Conservation (phyloP, 2,888 invertebrate genomes). For the Lasiommata megera region DNA sequence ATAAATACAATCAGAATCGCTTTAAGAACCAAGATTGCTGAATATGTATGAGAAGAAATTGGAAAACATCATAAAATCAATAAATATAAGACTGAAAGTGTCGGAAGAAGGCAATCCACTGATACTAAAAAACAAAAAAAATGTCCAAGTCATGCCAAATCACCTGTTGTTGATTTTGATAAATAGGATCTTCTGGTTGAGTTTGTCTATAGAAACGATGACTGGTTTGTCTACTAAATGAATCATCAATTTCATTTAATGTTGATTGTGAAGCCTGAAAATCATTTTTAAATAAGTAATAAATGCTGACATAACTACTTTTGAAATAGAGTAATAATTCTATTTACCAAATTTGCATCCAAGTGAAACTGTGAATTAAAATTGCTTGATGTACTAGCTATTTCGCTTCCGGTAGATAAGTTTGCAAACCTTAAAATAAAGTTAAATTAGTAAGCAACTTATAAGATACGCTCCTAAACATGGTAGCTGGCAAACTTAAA, state of each 20-base stretch:
- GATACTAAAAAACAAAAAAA: too few species aligned
- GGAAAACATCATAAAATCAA: too few species aligned
- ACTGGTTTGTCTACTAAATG: conserved; percentile 74
- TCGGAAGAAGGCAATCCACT: too few species aligned
- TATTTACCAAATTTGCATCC: conserved; percentile 64
- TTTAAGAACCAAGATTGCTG: too few species aligned
- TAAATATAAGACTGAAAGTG: too few species aligned
- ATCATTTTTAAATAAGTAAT: conserved; percentile 3
- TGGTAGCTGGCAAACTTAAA: too few species aligned
- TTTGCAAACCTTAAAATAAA: conserved; percentile 83
- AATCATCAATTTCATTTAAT: conserved; percentile 73
- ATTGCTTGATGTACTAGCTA: conserved; percentile 65
- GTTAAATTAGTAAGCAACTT: background rate
- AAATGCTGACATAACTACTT: too few species aligned
- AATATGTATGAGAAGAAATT: too few species aligned
- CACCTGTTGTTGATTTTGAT: conserved; percentile 77
- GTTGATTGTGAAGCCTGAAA: conserved; percentile 69
- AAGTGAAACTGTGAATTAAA: conserved; percentile 70
- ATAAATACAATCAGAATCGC: too few species aligned
- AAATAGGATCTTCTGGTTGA: conserved; percentile 70
- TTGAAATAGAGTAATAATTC: background rate
- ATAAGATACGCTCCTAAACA: too few species aligned
- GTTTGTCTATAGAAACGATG: conserved; percentile 67
- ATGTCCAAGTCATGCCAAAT: too few species aligned
- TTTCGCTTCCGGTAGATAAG: conserved; percentile 80